phyloP scores from a whole-genome alignment of 2,888 invertebrate species.

The Tenthredo amoena region DNA sequence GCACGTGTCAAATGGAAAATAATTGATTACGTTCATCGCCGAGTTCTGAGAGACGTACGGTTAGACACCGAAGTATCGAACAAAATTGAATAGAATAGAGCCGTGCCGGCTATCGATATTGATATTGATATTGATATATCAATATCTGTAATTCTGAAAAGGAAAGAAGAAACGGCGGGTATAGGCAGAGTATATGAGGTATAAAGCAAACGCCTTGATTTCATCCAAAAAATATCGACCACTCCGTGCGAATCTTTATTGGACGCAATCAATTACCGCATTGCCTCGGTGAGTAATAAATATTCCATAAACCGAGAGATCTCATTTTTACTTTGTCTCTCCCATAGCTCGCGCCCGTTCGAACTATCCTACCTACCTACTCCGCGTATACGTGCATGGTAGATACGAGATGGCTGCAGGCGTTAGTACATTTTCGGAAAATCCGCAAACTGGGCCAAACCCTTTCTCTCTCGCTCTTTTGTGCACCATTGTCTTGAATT shows the following conservation, averaged over 20 bases:
- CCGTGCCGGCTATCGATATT: neutral
- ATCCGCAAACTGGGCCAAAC: slow-evolving; percentile 15
- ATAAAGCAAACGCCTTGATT: neutral
- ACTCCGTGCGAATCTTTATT: neutral
- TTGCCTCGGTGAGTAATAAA: neutral
- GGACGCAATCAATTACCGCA: slow-evolving; percentile 16
- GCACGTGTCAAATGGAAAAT: neutral
- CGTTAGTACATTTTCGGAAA: neutral
- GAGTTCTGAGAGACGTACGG: neutral
- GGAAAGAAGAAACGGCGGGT: neutral
- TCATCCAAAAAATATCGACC: neutral
- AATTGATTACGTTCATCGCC: neutral
- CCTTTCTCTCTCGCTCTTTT: neutral
- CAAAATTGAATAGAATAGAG: neutral
- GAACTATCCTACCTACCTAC: neutral
- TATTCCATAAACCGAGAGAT: neutral
- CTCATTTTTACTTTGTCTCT: neutral
- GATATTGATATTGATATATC: slow-evolving; percentile 3
- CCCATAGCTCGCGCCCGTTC: neutral
- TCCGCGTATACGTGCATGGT: neutral
- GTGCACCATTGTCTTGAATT: no score
- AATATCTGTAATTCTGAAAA: neutral
- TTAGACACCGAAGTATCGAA: neutral
- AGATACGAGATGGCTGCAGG: neutral
- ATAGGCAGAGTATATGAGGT: neutral